Evolutionary conservation across 2,113 vertebrate genomes (phyloP).

Genomic region (Polypterus bichir): DNA sequence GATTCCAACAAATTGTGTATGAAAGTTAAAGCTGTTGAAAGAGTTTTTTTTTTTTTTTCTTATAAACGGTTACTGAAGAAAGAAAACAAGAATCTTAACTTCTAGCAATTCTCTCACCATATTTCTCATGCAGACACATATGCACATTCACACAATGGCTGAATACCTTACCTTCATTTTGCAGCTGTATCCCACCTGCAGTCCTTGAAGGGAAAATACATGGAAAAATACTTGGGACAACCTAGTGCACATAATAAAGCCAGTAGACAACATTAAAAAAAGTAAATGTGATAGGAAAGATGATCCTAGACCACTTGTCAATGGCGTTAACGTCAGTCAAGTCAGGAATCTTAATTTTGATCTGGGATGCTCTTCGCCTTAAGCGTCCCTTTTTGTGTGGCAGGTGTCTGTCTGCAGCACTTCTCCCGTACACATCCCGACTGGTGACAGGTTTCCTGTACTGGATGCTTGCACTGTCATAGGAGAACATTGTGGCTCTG

Average conservation of each 20-base stretch:
- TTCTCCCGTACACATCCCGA: conserved; percentile 62
- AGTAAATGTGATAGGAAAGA: conserved; percentile 80
- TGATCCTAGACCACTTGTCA: conserved; percentile 90
- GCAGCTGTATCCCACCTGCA: conserved; percentile 27
- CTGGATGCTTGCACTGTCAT: conserved; percentile 74
- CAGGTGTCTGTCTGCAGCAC: conserved; percentile 53
- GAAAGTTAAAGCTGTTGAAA: neutral
- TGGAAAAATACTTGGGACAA: conserved; percentile 19
- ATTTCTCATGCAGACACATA: neutral
- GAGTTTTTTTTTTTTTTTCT: neutral
- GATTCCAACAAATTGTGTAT: neutral
- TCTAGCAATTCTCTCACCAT: neutral
- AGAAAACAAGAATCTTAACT: no score
- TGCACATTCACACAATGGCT: conserved; percentile 14
- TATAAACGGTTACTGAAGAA: no score
- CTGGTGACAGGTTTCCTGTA: conserved; percentile 65
- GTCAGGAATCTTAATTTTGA: conserved; percentile 88
- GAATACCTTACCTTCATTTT: conserved; percentile 37
- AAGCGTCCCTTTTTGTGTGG: conserved; percentile 64
- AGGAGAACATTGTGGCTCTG: conserved; percentile 53
- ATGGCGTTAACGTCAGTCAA: conserved; percentile 88
- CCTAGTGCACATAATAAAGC: conserved; percentile 87
- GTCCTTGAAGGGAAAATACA: conserved; percentile 31
- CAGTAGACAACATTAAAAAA: conserved; percentile 93
- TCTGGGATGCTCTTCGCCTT: conserved; percentile 71